phyloP scores from a whole-genome alignment of 2,888 invertebrate genomes.

The Subacronicta megacephala region DNA sequence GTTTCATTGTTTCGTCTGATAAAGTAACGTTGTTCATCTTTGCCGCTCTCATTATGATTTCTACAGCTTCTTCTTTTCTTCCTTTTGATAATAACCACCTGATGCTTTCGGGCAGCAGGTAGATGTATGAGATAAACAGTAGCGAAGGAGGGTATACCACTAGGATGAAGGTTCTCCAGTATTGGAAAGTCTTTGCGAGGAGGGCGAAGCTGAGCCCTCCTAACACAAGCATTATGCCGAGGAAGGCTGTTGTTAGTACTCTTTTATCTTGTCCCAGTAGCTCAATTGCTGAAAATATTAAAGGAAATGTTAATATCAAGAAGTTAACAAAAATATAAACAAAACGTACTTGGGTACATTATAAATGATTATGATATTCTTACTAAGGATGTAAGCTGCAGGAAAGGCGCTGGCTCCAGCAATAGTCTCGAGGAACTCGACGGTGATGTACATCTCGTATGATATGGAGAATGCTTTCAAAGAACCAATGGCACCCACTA shows the following conservation, averaged over 20 bases:
- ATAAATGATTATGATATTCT: constrained; percentile 38
- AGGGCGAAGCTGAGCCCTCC: constrained; percentile 93
- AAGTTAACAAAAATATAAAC: background rate
- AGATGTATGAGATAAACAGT: constrained; percentile 91
- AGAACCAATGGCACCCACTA: constrained; percentile 84
- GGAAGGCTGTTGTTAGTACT: constrained; percentile 81
- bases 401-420: constrained; percentile 90
- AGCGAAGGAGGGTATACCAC: constrained; percentile 92
- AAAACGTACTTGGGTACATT: background rate
- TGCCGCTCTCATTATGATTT: constrained; percentile 91
- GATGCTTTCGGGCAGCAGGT: constrained; percentile 93
- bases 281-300: constrained; percentile 78
- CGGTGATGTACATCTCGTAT: constrained; percentile 89
- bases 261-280: constrained; percentile 82
- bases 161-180: constrained; percentile 93
- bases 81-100: constrained; percentile 94
- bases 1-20: constrained; percentile 80
- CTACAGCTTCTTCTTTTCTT: constrained; percentile 91
- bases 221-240: constrained; percentile 89
- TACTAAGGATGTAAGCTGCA: constrained; percentile 88
- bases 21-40: constrained; percentile 89
- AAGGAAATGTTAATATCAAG: constrained; percentile 1
- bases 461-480: constrained; percentile 89
- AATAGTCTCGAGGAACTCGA: constrained; percentile 90
- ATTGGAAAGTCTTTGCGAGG: constrained; percentile 91